These are phyloP conservation scores for Bryconaethiops microstoma DNA, from an alignment of 2,797 vertebrate species.

Conservation along the genomic window DNA sequence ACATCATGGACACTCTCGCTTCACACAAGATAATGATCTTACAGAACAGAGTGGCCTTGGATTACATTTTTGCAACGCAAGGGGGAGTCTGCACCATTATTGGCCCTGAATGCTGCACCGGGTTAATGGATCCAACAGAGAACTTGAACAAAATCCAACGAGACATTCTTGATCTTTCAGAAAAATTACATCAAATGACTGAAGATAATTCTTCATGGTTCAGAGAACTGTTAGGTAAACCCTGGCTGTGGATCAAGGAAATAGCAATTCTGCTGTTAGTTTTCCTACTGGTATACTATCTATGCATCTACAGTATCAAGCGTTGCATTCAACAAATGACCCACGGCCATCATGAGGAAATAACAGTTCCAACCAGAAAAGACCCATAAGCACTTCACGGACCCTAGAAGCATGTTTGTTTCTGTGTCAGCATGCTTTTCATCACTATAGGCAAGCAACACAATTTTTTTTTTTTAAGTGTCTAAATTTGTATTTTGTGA, in stretches of 20 bases:
- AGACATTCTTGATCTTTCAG: slow-evolving; percentile 13
- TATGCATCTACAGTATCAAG: slow-evolving; percentile 33
- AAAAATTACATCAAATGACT: neutral
- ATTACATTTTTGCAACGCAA: slow-evolving; percentile 32
- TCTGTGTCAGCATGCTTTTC: slow-evolving; percentile 9
- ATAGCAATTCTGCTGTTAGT: slow-evolving; percentile 31
- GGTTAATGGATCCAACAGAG: slow-evolving; percentile 21
- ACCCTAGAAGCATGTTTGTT: slow-evolving; percentile 14
- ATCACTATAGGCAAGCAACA: slow-evolving; percentile 7
- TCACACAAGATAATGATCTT: slow-evolving; percentile 34
- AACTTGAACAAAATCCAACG: slow-evolving; percentile 28
- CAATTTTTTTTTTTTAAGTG: slow-evolving; percentile 27
- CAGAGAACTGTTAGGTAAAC: slow-evolving; percentile 19
- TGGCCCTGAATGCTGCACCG: slow-evolving; percentile 19
- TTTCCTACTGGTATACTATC: slow-evolving; percentile 34
- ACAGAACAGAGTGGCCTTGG: slow-evolving; percentile 35
- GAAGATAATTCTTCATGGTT: neutral
- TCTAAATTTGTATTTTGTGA: slow-evolving; percentile 24
- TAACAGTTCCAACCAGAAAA: slow-evolving; percentile 29
- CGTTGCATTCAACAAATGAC: slow-evolving; percentile 30
- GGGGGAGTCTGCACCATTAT: slow-evolving; percentile 29
- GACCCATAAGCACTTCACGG: slow-evolving; percentile 21
- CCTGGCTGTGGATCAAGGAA: slow-evolving; percentile 38
- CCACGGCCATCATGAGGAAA: slow-evolving; percentile 15
- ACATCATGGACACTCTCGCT: slow-evolving; percentile 23